Evolutionary conservation across 2,113 vertebrate species (phyloP).

Genomic region (Malurus elegans): DNA sequence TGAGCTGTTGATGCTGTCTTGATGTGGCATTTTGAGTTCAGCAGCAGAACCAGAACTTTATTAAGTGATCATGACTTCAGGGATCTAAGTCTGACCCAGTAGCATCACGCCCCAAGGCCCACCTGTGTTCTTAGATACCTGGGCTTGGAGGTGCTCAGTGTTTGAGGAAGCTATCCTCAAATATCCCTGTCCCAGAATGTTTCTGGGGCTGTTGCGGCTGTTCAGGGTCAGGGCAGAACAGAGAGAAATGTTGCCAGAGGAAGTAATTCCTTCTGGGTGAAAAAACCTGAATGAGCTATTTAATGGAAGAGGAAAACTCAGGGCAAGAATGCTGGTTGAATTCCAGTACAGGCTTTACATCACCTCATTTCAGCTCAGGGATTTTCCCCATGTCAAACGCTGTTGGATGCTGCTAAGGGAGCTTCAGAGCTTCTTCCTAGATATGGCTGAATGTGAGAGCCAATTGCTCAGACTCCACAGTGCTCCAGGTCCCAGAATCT

Average conservation of each 20-base stretch:
- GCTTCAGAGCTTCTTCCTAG: background rate
- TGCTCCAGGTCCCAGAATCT: background rate
- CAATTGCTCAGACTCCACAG: background rate
- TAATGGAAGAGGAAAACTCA: background rate
- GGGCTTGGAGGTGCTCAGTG: background rate
- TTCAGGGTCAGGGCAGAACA: background rate
- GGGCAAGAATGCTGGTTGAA: background rate
- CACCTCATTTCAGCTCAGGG: background rate
- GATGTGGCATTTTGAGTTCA: background rate
- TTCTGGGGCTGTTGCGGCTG: background rate
- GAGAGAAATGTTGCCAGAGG: background rate
- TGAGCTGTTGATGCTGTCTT: fast-evolving
- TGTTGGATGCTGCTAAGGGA: background rate
- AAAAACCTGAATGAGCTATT: background rate
- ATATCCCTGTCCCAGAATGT: background rate
- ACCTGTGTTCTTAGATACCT: background rate
- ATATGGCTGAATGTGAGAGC: background rate
- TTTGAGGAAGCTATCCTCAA: background rate
- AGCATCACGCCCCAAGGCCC: fast-evolving
- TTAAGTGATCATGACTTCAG: fast-evolving
- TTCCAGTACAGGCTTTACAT: background rate
- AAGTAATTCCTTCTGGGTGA: background rate
- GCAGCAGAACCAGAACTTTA: background rate
- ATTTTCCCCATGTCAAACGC: background rate
- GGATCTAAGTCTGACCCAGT: background rate